Evolutionary conservation across 2,113 vertebrate genomes (phyloP).

Genomic region (Theropithecus gelada): DNA sequence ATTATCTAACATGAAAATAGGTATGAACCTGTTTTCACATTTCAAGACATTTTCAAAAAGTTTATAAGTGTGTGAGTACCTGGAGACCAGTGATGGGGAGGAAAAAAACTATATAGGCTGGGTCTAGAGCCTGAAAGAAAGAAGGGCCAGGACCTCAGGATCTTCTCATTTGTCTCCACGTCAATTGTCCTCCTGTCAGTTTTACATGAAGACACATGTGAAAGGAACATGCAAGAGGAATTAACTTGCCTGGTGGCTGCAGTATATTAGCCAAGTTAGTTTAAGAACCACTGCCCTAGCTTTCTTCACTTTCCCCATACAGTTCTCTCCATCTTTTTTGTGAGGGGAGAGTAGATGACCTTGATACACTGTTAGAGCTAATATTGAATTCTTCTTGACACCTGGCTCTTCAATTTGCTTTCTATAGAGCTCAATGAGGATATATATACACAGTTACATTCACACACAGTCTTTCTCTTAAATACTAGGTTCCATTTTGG

Average conservation of each 20-base stretch:
- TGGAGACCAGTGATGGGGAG: not conserved
- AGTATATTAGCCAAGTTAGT: not conserved
- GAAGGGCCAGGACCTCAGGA: not conserved
- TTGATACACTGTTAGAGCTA: constrained; percentile 17
- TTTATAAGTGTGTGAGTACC: constrained; percentile 10
- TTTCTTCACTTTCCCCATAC: not conserved
- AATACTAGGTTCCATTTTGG: constrained; percentile 31
- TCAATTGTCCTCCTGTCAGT: not conserved
- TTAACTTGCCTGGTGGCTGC: constrained; percentile 25
- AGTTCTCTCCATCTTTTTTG: not conserved
- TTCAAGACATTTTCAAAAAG: constrained; percentile 28
- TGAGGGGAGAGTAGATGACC: not conserved
- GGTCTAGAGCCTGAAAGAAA: not conserved
- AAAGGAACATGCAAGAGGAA: not conserved
- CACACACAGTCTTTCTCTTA: not conserved
- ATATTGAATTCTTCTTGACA: constrained; percentile 8
- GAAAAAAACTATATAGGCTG: not conserved
- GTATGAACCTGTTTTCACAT: constrained; percentile 50
- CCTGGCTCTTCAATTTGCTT: constrained; percentile 12
- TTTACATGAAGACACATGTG: constrained; percentile 32
- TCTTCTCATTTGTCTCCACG: not conserved
- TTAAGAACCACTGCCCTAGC: constrained; percentile 20
- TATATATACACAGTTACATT: not conserved
- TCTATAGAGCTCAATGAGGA: not conserved
- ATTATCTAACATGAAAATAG: not conserved